Base-by-base conservation (phyloP, 2,113 vertebrate genomes). In the Anthoscopus minutus region DNA sequence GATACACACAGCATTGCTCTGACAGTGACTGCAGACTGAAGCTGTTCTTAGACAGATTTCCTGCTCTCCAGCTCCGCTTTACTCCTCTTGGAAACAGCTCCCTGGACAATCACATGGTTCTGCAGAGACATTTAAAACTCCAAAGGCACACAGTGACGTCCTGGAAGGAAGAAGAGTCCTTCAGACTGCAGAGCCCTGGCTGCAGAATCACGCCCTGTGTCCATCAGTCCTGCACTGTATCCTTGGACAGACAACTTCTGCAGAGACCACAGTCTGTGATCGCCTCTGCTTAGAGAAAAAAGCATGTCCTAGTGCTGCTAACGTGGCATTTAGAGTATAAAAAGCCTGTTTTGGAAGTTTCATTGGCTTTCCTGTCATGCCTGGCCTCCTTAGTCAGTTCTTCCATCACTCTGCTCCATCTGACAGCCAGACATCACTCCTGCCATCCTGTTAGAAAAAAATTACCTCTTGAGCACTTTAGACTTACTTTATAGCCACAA, bases 61-160 rank as follows among this genome's bases (percentile, higher is more conserved):
- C 45, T 69, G 47, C 51, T 56, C 45, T 72, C 70, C 58, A 85
- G 44, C 45, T 76, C 79, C 65, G 57, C 69, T 64, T 42, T 56
- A 11, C 64, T 54, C 31, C 10, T 3, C 53, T 79, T 84, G 57
- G 65, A 81, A 35, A 17, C 89, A 86, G 23, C 10, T 15, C 42
- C 31, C 48, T 80, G 67, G 54, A 80, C 83, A 76, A 35, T 20
- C 61, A 64, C 40, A 2, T 17, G 10, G 19, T 10, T 89, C 70
- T 92, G 61, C 22, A 79, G 37, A 64, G 53, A 69, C 6, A 20
- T 51, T 74, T 40, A 48, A 72, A 72, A 15, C 37, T 79, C 24
- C 0, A 83, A 50, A 83, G 42, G 33, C 5, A 3, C 14, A 9
- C 15, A 42, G 58, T 35, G 54, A 42, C 0, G 0, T 17, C 22